These are phyloP conservation scores for Ispidina picta DNA, from an alignment of 2,797 vertebrate genomes.

Conservation along the genomic window DNA sequence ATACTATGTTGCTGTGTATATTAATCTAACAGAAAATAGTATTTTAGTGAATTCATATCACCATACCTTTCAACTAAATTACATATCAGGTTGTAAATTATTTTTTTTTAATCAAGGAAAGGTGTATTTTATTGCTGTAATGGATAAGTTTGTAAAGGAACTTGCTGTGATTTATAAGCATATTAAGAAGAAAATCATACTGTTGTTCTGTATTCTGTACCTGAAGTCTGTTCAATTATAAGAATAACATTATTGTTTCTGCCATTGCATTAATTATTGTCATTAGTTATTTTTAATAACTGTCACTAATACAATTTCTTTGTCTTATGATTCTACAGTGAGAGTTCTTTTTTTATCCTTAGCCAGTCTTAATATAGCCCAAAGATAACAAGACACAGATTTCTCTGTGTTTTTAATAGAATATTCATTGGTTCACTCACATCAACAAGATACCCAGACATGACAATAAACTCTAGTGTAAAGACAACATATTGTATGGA, in stretches of 20 bases:
- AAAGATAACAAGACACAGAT: background rate
- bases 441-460: background rate
- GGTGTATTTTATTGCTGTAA: background rate
- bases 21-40: background rate
- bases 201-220: background rate
- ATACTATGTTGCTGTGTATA: background rate
- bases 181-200: conserved; percentile 18
- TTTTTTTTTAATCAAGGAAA: background rate
- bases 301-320: background rate
- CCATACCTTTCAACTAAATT: background rate
- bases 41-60: background rate
- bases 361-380: background rate
- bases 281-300: background rate
- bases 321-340: background rate
- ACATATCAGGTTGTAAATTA: background rate
- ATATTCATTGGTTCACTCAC: background rate
- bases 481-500: background rate
- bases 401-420: background rate
- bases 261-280: background rate
- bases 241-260: background rate
- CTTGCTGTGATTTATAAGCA: background rate
- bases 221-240: background rate
- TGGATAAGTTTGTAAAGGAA: background rate
- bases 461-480: background rate
- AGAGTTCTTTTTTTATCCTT: background rate